These are phyloP conservation scores for Microtus montanus DNA, from an alignment of 2,113 vertebrate genomes.

Conservation along the genomic window DNA sequence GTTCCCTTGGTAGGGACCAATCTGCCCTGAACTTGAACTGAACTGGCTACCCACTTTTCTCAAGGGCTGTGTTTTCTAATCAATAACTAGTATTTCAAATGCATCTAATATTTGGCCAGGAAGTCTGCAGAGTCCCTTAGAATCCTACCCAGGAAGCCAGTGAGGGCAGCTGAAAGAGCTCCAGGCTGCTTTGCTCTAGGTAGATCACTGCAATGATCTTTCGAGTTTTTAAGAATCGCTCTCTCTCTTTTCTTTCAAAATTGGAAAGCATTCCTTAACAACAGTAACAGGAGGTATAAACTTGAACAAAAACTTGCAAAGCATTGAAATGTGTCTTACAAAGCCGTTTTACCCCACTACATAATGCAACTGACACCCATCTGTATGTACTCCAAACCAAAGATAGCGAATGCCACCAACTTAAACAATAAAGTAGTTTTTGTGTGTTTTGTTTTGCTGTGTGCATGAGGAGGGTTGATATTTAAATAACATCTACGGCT, in stretches of 20 bases:
- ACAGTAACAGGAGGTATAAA: neutral
- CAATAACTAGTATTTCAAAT: neutral
- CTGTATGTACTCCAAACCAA: neutral
- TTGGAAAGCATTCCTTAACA: neutral
- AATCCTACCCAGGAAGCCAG: neutral
- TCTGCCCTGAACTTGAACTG: neutral
- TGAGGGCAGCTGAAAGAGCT: neutral
- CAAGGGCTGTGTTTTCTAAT: neutral
- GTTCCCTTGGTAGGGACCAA: no score
- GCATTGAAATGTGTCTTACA: neutral
- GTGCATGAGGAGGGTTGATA: neutral
- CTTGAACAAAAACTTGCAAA: constrained; percentile 52
- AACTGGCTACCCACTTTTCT: neutral
- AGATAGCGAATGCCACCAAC: neutral
- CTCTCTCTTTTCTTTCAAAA: neutral
- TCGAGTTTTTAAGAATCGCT: neutral
- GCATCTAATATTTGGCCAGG: neutral
- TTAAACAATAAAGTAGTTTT: neutral
- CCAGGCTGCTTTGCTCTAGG: neutral
- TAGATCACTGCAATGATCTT: neutral
- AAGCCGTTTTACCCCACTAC: neutral
- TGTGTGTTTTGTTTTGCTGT: neutral
- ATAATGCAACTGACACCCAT: neutral
- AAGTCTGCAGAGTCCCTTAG: neutral
- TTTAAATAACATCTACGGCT: neutral